phyloP scores from a whole-genome alignment of 2,113 vertebrate genomes.

The Bagarius yarrelli region DNA sequence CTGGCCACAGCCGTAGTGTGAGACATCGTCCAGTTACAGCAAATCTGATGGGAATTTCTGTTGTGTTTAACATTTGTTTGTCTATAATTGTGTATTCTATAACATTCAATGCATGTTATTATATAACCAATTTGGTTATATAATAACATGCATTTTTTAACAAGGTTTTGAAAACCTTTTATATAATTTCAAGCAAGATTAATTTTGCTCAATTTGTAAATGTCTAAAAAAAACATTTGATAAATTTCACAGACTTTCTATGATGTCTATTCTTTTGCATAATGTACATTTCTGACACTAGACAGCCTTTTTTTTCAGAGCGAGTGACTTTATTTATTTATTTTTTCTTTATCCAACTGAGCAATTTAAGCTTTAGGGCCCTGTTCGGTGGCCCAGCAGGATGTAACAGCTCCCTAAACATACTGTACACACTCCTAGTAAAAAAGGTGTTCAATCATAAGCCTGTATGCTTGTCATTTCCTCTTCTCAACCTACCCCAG shows the following conservation, averaged over 20 bases:
- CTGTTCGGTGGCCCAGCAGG: too few relatives aligned
- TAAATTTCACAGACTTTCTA: not conserved
- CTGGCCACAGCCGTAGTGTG: not conserved
- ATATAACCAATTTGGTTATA: not conserved
- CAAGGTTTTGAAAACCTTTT: not conserved
- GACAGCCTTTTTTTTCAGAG: too few relatives aligned
- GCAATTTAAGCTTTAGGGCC: too few relatives aligned
- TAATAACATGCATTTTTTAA: constrained; percentile 13
- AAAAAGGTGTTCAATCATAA: too few relatives aligned
- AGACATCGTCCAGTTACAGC: not conserved
- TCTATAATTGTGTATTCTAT: not conserved
- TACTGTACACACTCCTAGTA: too few relatives aligned
- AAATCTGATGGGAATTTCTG: not conserved
- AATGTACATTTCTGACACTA: not conserved
- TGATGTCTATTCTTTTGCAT: not conserved
- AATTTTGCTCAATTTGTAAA: not conserved
- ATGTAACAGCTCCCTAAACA: too few relatives aligned
- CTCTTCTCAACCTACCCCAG: too few relatives aligned
- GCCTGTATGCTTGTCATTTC: too few relatives aligned
- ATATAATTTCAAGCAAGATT: not conserved
- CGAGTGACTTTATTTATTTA: too few relatives aligned
- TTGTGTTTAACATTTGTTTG: not conserved
- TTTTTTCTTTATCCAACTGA: too few relatives aligned
- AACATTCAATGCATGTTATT: too few relatives aligned
- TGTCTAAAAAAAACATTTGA: not conserved